These are phyloP conservation scores for Platysternon megacephalum DNA, from an alignment of 2,113 vertebrate species.

Conservation along the genomic window DNA sequence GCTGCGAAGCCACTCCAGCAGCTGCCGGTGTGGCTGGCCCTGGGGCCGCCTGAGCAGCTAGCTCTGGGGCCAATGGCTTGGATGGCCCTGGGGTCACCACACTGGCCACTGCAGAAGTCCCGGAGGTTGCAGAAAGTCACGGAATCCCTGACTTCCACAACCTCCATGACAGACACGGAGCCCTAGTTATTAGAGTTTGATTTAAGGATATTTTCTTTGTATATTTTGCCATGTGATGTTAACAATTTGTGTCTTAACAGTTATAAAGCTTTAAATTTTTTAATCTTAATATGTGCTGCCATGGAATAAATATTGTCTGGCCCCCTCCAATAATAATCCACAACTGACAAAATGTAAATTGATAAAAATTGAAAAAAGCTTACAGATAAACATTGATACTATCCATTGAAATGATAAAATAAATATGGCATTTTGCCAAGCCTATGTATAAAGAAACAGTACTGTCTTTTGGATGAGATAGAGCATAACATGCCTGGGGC, in stretches of 20 bases:
- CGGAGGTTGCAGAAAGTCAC: too few relatives aligned
- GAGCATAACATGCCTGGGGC: not conserved
- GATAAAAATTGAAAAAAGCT: not conserved
- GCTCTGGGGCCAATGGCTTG: too few relatives aligned
- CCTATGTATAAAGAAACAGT: not conserved
- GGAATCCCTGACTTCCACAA: too few relatives aligned
- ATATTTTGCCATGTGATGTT: not conserved
- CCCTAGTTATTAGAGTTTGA: not conserved
- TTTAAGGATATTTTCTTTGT: not conserved
- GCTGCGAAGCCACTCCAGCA: too few relatives aligned
- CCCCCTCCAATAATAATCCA: not conserved
- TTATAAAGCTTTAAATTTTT: not conserved
- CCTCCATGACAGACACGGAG: too few relatives aligned
- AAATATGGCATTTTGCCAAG: not conserved
- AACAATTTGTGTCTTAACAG: not conserved
- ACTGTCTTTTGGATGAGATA: not conserved
- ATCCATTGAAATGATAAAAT: not conserved
- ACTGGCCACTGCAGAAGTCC: too few relatives aligned
- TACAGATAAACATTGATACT: not conserved
- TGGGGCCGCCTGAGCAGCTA: too few relatives aligned
- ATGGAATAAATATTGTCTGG: not conserved
- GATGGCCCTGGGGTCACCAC: too few relatives aligned
- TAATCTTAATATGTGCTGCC: not conserved
- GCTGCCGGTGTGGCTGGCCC: too few relatives aligned
- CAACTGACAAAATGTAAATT: not conserved